Conservation (phyloP, 2,797 vertebrate genomes). For the Eospalax fontanierii region DNA sequence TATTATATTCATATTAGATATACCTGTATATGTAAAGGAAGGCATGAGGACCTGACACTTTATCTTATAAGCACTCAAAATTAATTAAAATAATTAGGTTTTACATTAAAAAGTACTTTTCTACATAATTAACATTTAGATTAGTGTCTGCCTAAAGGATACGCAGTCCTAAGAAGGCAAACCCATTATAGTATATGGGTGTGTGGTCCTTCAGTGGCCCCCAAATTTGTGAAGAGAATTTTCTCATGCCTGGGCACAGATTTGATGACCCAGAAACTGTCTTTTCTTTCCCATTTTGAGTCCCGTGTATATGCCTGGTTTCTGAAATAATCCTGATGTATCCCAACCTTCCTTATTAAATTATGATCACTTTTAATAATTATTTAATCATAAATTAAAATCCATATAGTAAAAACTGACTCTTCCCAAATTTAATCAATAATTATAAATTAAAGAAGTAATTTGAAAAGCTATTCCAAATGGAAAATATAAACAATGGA, state of each 20-base stretch:
- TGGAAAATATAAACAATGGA: no score
- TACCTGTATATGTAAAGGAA: neutral
- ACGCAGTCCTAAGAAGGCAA: neutral
- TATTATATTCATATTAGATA: neutral
- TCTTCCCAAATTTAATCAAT: neutral
- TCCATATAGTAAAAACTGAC: neutral
- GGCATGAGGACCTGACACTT: neutral
- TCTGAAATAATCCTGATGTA: neutral
- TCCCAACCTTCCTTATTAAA: neutral
- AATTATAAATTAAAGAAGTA: neutral
- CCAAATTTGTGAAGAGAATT: neutral
- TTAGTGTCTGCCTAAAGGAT: neutral
- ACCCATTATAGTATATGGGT: neutral
- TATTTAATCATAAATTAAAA: neutral
- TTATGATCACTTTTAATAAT: neutral
- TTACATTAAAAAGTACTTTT: neutral
- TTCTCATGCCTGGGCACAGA: neutral
- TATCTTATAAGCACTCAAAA: neutral
- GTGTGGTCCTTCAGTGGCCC: neutral
- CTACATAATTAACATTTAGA: neutral
- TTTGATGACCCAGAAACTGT: no score
- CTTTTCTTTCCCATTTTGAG: neutral
- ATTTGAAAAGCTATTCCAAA: neutral
- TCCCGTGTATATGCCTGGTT: neutral
- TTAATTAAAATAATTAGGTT: neutral